Conservation (phyloP, 2,113 vertebrate genomes). For the Nannobrachium achirus region DNA sequence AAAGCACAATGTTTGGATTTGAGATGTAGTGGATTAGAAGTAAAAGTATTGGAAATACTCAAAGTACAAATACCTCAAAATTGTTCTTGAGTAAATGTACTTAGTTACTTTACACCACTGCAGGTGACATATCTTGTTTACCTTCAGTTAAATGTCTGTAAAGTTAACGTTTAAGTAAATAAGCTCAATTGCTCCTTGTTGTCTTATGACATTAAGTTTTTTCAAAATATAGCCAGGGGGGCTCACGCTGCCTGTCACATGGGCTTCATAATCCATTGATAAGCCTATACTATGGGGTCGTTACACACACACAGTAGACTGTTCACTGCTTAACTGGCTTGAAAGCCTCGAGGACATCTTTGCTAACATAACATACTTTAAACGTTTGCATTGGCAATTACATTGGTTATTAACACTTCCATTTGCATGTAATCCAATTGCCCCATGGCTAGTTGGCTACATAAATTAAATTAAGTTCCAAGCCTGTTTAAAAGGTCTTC, state of each 20-base stretch:
- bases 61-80: too few relatives aligned
- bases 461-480: not conserved
- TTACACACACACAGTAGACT: conserved; percentile 21
- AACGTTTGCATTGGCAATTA: not conserved
- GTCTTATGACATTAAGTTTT: not conserved
- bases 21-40: too few relatives aligned
- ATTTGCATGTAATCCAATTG: not conserved
- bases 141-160: too few relatives aligned
- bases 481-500: not conserved
- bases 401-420: not conserved
- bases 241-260: conserved; percentile 60
- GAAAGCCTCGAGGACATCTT: conserved; percentile 1
- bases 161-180: not conserved
- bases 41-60: too few relatives aligned
- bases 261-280: conserved; percentile 73
- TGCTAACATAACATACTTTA: not conserved
- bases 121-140: too few relatives aligned
- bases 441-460: not conserved
- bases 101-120: too few relatives aligned
- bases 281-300: conserved; percentile 54
- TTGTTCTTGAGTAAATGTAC: too few relatives aligned
- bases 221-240: not conserved
- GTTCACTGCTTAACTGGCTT: not conserved
- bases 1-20: too few relatives aligned
- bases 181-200: not conserved